Conservation (phyloP, 1,140 invertebrate species). For the Alviniconcha marisindica region DNA sequence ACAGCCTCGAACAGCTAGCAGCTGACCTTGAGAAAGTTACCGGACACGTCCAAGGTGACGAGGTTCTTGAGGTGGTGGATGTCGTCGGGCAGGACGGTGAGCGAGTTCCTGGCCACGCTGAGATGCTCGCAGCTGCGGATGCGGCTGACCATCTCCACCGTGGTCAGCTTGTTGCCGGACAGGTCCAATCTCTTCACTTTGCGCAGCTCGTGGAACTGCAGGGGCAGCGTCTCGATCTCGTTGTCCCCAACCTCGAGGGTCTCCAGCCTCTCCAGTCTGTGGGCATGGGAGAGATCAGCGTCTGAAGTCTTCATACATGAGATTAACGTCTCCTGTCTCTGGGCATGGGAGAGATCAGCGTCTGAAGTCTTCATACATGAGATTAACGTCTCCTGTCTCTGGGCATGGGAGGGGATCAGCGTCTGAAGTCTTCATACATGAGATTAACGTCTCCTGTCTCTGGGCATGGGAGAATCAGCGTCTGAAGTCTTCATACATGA, state of each 20-base stretch:
- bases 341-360: no score
- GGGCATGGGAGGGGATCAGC: no score
- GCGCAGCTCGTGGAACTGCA: slow-evolving; percentile 62
- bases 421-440: no score
- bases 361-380: no score
- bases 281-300: background rate
- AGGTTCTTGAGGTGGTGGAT: slow-evolving; percentile 60
- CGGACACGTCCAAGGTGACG: slow-evolving; percentile 60
- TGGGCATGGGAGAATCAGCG: no score
- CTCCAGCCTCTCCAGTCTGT: slow-evolving; percentile 57
- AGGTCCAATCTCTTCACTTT: slow-evolving; percentile 56
- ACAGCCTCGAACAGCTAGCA: background rate
- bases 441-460: no score
- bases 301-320: no score
- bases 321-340: no score
- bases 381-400: no score
- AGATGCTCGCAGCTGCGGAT: slow-evolving; percentile 56
- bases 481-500: no score
- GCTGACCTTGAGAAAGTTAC: slow-evolving; percentile 60
- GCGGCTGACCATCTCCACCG: slow-evolving; percentile 53
- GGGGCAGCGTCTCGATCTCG: slow-evolving; percentile 60
- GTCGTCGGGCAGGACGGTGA: slow-evolving; percentile 61
- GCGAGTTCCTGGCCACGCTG: slow-evolving; percentile 56
- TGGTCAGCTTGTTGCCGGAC: slow-evolving; percentile 62
- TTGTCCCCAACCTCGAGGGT: slow-evolving; percentile 63